Evolutionary conservation across 92 coral and sea anemone genomes (phyloP).

Genomic region (Phymanthus crucifer): DNA sequence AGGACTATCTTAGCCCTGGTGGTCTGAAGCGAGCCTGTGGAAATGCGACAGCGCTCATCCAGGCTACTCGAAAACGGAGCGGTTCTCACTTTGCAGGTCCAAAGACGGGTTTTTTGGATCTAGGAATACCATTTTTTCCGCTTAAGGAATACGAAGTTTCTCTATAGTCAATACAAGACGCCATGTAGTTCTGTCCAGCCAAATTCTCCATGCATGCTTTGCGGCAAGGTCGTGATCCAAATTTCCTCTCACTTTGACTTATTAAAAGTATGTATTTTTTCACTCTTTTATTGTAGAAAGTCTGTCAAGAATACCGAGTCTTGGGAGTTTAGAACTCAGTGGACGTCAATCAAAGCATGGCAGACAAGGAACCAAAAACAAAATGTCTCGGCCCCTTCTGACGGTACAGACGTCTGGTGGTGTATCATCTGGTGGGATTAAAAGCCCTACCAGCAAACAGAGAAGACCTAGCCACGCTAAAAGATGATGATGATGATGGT

Average conservation of each 20-base stretch:
- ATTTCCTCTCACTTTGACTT: too few species aligned
- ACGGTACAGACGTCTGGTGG: constrained; percentile 17
- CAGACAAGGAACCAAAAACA: constrained; percentile 68
- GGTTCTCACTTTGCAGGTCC: too few species aligned
- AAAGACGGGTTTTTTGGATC: too few species aligned
- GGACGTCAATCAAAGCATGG: constrained; percentile 58
- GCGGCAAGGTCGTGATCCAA: not conserved
- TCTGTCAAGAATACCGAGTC: constrained; percentile 67
- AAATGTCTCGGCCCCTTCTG: constrained; percentile 35
- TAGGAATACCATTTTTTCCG: too few species aligned
- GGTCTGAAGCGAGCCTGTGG: too few species aligned
- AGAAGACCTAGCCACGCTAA: constrained; percentile 21
- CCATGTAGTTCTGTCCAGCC: not conserved
- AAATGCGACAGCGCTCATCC: too few species aligned
- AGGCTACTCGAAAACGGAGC: too few species aligned
- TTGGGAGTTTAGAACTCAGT: constrained; percentile 55
- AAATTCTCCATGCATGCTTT: not conserved
- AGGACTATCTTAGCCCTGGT: too few species aligned
- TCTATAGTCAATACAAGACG: too few species aligned
- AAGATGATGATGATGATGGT: not conserved
- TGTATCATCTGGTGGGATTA: constrained; percentile 1
- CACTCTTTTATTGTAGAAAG: constrained; percentile 39
- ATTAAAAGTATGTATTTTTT: not conserved
- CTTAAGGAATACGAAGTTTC: too few species aligned
- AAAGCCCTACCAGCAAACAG: constrained; percentile 24